Percentiles rank a stretch among this genome's conserved stretches.
Evolutionary conservation across 1,140 invertebrate species (phyloP).

Genomic region (fruit fly (Drosophila melanogaster)): DNA sequence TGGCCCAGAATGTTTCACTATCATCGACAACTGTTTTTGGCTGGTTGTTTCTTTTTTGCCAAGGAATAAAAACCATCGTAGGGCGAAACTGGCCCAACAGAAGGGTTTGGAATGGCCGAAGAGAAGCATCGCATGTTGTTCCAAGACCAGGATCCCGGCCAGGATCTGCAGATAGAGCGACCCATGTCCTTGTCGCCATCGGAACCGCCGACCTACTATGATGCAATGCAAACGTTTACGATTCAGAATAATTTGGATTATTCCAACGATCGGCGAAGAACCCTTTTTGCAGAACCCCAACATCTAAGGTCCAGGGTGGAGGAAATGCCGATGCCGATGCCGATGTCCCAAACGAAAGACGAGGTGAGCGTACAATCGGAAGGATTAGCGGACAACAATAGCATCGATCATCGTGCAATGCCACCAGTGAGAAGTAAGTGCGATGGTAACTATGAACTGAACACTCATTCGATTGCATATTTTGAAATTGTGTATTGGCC

Average conservation of each 20-base stretch:
- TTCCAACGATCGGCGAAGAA: constrained; percentile 7
- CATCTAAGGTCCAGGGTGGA: constrained; percentile 11
- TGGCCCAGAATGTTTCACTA: constrained; percentile 18
- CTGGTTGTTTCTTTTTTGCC: too few species aligned
- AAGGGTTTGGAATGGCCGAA: constrained; percentile 45
- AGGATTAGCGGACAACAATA: neutral
- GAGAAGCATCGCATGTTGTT: constrained; percentile 64
- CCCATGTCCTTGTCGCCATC: constrained; percentile 3
- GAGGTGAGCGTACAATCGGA: neutral
- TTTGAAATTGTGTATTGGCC: too few species aligned
- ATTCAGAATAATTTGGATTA: too few species aligned
- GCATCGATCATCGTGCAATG: neutral
- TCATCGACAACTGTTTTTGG: constrained; percentile 58
- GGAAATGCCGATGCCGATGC: neutral
- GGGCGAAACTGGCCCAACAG: constrained; percentile 10
- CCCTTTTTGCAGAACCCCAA: constrained; percentile 28
- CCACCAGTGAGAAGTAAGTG: constrained; percentile 37
- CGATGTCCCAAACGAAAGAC: neutral
- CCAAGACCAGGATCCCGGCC: constrained; percentile 50
- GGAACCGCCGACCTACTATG: constrained; percentile 51
- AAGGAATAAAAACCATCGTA: constrained; percentile 21
- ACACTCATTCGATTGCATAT: too few species aligned
- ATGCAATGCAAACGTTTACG: constrained; percentile 17
- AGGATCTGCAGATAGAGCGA: neutral
- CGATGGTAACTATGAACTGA: too few species aligned